Evolutionary conservation across 2,797 vertebrate species (phyloP).

Genomic region (Bradypodion ventrale): DNA sequence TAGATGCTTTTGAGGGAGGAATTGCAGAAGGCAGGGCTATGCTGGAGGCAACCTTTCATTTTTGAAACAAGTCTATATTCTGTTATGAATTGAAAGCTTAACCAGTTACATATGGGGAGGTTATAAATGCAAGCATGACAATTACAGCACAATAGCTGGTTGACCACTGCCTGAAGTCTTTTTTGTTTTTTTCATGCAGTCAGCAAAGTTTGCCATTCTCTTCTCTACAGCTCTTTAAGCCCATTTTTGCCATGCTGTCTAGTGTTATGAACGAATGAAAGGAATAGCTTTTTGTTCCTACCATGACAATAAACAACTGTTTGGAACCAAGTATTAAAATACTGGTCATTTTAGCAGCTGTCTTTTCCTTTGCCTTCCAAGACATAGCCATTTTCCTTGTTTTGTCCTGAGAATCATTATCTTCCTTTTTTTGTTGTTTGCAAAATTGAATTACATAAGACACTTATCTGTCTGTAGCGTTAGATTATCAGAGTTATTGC

Average conservation of each 20-base stretch:
- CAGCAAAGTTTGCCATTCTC: not conserved
- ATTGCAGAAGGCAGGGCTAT: not conserved
- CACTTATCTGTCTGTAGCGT: conserved; percentile 54
- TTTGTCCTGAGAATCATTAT: conserved; percentile 55
- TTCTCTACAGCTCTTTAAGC: not conserved
- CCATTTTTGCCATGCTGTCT: conserved; percentile 13
- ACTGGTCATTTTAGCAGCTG: conserved; percentile 23
- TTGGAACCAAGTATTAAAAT: conserved; percentile 42
- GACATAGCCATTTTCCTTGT: conserved; percentile 41
- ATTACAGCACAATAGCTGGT: not conserved
- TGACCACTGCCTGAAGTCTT: not conserved
- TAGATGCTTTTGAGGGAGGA: not conserved
- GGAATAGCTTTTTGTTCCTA: not conserved
- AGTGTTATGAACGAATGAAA: not conserved
- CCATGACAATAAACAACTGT: not conserved
- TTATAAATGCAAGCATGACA: not conserved
- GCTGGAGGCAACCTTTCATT: not conserved
- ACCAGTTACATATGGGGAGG: not conserved
- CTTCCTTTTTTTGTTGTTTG: conserved; percentile 35
- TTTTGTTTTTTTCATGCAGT: not conserved
- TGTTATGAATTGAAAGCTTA: not conserved
- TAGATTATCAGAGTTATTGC: conserved; percentile 31
- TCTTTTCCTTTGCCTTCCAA: conserved; percentile 33
- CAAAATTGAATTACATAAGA: conserved; percentile 37
- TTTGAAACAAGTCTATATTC: not conserved